Conservation (phyloP, 2,113 vertebrate genomes). For the Rostratula benghalensis region DNA sequence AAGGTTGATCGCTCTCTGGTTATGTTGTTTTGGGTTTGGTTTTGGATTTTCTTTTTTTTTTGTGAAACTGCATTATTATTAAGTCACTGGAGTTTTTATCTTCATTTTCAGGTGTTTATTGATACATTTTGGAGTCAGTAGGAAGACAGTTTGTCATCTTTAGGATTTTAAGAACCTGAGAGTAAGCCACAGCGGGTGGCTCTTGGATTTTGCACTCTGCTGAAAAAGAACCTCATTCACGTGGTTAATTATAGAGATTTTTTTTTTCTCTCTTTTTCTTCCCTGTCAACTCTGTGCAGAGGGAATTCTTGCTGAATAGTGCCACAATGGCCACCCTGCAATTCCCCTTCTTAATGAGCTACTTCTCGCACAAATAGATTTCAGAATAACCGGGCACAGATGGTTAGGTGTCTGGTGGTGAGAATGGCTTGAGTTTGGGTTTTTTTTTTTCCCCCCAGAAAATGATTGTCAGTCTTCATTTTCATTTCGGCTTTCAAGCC, state of each 20-base stretch:
- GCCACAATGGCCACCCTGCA: neutral
- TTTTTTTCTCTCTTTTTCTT: neutral
- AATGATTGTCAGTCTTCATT: conserved; percentile 54
- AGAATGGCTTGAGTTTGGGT: neutral
- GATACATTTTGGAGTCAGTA: neutral
- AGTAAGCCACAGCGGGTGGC: neutral
- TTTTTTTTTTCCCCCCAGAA: neutral
- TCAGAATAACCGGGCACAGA: neutral
- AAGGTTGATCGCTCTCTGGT: neutral
- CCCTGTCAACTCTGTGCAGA: neutral
- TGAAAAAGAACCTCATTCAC: neutral
- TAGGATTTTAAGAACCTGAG: neutral
- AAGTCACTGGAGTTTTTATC: neutral
- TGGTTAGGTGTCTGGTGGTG: neutral
- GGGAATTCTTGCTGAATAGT: neutral
- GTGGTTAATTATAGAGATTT: conserved; percentile 4
- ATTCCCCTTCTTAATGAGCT: conserved; percentile 14
- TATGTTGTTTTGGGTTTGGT: neutral
- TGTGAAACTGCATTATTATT: neutral
- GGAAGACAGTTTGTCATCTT: neutral
- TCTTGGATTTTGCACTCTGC: neutral
- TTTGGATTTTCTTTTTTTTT: neutral
- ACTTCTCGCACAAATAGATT: neutral
- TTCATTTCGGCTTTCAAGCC: conserved; percentile 35
- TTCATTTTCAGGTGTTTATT: neutral